Percentiles rank a stretch among this genome's conserved stretches.
These are phyloP conservation scores for Cyclargus thomasi DNA, from an alignment of 1,140 invertebrate species.

Conservation along the genomic window DNA sequence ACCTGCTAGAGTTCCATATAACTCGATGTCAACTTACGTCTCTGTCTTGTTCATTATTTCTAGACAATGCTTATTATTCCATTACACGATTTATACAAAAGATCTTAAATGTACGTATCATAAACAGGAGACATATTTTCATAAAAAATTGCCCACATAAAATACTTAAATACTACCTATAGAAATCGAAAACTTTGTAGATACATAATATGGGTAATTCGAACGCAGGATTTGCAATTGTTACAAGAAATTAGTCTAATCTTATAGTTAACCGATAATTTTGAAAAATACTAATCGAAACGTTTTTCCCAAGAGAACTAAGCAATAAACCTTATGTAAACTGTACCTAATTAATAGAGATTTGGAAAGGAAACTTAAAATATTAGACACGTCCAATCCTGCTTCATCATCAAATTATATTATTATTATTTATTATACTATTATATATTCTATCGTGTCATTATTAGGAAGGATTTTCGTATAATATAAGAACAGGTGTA, in stretches of 20 bases:
- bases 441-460: neutral
- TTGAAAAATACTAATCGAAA: slow-evolving; percentile 9
- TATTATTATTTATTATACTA: neutral
- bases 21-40: slow-evolving; percentile 10
- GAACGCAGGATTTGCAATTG: slow-evolving; percentile 2
- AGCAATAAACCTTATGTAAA: slow-evolving; percentile 3
- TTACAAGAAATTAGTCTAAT: slow-evolving; percentile 20
- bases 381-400: neutral
- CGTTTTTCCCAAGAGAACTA: neutral
- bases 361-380: slow-evolving; percentile 3
- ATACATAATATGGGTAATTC: neutral
- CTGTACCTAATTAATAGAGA: neutral
- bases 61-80: slow-evolving; percentile 16
- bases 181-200: slow-evolving; percentile 10
- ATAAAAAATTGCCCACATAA: slow-evolving; percentile 69
- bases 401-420: slow-evolving; percentile 1
- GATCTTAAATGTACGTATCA: slow-evolving; percentile 28
- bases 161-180: slow-evolving; percentile 26
- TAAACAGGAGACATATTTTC: slow-evolving; percentile 71
- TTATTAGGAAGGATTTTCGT: slow-evolving; percentile 7
- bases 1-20: neutral
- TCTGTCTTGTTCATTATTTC: slow-evolving; percentile 16
- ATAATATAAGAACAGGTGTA: slow-evolving; percentile 15
- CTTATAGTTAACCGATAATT: slow-evolving; percentile 17
- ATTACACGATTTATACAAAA: slow-evolving; percentile 22